Conservation (phyloP, 2,113 vertebrate genomes). For the Centropus unirufus region DNA sequence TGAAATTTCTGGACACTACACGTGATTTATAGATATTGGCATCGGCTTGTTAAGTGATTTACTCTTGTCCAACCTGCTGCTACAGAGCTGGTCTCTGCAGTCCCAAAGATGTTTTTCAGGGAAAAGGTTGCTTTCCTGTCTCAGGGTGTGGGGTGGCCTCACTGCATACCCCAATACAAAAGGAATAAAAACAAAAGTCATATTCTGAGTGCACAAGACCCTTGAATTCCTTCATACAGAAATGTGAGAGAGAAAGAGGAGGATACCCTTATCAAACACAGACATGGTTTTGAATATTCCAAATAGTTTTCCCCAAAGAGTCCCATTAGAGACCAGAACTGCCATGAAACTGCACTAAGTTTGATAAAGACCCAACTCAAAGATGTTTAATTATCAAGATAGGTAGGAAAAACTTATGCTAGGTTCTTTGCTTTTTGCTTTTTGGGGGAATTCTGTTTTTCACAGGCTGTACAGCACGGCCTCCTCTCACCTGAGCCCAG, state of each 20-base stretch:
- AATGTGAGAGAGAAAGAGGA: neutral
- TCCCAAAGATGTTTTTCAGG: neutral
- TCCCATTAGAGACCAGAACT: neutral
- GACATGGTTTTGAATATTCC: neutral
- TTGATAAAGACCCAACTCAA: neutral
- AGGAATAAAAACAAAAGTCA: neutral
- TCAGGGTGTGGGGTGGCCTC: accelerated
- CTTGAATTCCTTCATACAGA: neutral
- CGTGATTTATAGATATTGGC: conserved; percentile 11
- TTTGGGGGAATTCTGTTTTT: neutral
- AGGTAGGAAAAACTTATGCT: neutral
- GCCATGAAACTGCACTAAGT: neutral
- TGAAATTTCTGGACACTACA: neutral
- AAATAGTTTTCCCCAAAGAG: neutral
- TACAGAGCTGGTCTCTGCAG: neutral
- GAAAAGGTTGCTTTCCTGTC: neutral
- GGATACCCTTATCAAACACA: neutral
- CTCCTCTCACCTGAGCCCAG: neutral
- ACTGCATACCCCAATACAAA: neutral
- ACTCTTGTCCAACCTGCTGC: neutral
- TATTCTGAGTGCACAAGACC: accelerated
- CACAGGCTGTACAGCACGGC: neutral
- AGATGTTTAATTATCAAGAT: neutral
- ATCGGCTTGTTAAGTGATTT: neutral
- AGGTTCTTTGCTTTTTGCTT: neutral